Evolutionary conservation across 2,797 vertebrate genomes (phyloP), one percentile per base, ranked within the genome.

Genomic region (Distichodus sexfasciatus): DNA sequence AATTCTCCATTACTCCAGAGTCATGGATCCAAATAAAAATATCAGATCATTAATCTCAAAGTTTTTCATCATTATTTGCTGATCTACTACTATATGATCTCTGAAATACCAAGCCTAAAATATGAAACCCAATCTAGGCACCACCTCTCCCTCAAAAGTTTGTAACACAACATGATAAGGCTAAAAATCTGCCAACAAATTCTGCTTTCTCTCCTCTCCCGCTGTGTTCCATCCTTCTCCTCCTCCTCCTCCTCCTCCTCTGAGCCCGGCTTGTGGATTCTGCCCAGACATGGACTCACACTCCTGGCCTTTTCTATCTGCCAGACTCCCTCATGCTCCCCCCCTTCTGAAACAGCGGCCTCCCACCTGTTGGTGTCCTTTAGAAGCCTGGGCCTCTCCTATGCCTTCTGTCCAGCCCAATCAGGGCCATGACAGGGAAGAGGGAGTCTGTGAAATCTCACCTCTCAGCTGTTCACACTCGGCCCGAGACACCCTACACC

Each of bases 341-440:
- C 88, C 92, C 91, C 92, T 81, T 90, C 87, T 88, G 84, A 66
- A 44, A 29, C 83, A 80, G 66, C 66, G 50, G 59, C 87, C 88
- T 92, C 86, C 90, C 96, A 98, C 90, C 96, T 98, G 96, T 96
- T 87, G 77, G 82, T 93, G 96, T 98, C 96, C 89, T 94, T 98
- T 96, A 96, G 81, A 88, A 91, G 86, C 90, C 74, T 66, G 75
- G 91, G 89, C 91, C 89, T 85, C 89, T 89, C 91, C 92, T 88
- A 17, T 76, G 86, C 94, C 96, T 95, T 83, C 93, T 98, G 96
- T 98, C 93, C 90, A 85, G 90, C 94, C 94, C 95, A 94, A 98
- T 98, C 96, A 97, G 87, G 67, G 61, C 76, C 62, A 73, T 96
- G 95, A 94, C 96, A 94, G 91, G 76, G 87, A 84, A 84, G 87